Base-by-base conservation (phyloP, 92 coral and sea anemone species). In the Heliopora coerulea region DNA sequence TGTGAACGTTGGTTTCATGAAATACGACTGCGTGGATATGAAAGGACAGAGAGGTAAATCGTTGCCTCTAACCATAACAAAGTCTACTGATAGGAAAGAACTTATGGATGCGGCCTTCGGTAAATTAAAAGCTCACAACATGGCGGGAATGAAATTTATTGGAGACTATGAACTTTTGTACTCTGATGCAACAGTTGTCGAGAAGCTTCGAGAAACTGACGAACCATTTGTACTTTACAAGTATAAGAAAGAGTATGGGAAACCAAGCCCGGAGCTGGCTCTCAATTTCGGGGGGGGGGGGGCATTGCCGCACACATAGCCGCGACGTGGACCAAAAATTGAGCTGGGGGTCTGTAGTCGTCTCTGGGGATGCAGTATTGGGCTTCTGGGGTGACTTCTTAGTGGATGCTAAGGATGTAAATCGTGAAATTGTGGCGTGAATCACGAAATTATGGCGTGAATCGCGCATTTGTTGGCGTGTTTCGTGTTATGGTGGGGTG, bases 381-480 rank as follows among this genome's bases (percentile, higher is more conserved):
- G 72, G 72, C 35, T 65, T 17, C 72, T 65, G 52, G 52, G 56
- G 52, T 65, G 72, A 65, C 54, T 39, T 65, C 30, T 42, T 65
- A n/a, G 30, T 19, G n/a, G 72, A 65, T 21, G n/a, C 72, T 24
- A 23, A 27, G 7, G 72, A 65, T 20, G 32, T n/a, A n/a, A n/a
- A n/a, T n/a, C n/a, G n/a, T n/a, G n/a, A n/a, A n/a, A n/a, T n/a
- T n/a, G n/a, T n/a, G n/a, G n/a, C n/a, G n/a, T n/a, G n/a, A n/a
- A n/a, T n/a, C n/a, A n/a, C n/a, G n/a, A n/a, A n/a, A n/a, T n/a
- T n/a, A n/a, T n/a, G n/a, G n/a, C n/a, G n/a, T n/a, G n/a, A n/a
- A n/a, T n/a, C n/a, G n/a, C n/a, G n/a, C n/a, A n/a, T n/a, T n/a
- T n/a, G n/a, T n/a, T n/a, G n/a, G n/a, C n/a, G n/a, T n/a, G n/a